Evolutionary conservation across 2,113 vertebrate species (phyloP).

Genomic region (Indicator maculatus): DNA sequence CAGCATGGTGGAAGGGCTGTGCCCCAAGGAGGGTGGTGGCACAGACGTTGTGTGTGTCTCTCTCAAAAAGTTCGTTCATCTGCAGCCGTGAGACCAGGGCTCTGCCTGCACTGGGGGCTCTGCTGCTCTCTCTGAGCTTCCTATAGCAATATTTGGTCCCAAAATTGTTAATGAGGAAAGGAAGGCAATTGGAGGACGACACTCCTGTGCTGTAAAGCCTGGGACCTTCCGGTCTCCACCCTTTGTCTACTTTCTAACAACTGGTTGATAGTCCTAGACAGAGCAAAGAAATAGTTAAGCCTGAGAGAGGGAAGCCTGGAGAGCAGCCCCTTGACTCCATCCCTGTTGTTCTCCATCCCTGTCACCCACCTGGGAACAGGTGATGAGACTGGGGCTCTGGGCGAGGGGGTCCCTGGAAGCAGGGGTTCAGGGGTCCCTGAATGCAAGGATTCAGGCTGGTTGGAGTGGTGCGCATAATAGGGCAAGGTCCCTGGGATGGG

Average conservation of each 20-base stretch:
- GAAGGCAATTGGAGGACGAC: neutral
- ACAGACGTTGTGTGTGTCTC: neutral
- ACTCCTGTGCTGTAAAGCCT: neutral
- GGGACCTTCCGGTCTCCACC: neutral
- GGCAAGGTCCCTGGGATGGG: neutral
- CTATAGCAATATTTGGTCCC: neutral
- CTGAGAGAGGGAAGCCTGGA: neutral
- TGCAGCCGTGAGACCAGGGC: neutral
- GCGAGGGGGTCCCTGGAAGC: neutral
- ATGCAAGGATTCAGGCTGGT: neutral
- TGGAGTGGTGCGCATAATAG: neutral
- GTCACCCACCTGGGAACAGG: neutral
- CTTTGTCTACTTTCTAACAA: constrained; percentile 22
- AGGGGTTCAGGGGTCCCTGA: neutral
- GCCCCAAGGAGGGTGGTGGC: neutral
- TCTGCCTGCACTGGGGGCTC: neutral
- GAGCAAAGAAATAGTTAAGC: neutral
- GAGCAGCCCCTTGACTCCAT: neutral
- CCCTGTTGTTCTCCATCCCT: neutral
- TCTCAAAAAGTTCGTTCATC: neutral
- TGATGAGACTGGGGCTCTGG: neutral
- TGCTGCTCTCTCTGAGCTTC: neutral
- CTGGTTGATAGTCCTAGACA: constrained; percentile 5
- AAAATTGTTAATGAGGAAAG: neutral
- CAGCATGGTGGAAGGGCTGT: rapidly evolving